Conservation (phyloP, 2,113 vertebrate species). For the Engraulis encrasicolus region DNA sequence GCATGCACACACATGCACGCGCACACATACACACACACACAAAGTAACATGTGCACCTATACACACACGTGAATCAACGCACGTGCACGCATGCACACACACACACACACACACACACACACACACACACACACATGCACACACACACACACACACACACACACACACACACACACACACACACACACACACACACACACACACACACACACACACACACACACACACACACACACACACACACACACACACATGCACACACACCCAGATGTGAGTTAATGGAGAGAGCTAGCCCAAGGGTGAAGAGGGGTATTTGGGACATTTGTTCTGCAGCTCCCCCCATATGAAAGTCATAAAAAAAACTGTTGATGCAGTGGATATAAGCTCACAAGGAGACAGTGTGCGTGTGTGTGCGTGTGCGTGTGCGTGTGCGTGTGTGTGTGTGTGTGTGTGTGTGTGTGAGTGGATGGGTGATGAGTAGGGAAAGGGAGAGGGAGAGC, state of each 20-base stretch:
- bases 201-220: not conserved
- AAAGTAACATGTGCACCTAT: not conserved
- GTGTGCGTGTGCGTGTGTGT: too few species aligned
- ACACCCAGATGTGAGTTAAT: slow-evolving; percentile 39
- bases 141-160: slow-evolving; percentile 5
- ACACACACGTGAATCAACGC: slow-evolving; percentile 18
- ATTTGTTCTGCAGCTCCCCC: slow-evolving; percentile 51
- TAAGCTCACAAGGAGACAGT: slow-evolving; percentile 36
- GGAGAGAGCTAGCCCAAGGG: slow-evolving; percentile 35
- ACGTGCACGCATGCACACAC: not conserved
- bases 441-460: too few species aligned
- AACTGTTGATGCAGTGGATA: slow-evolving; percentile 42
- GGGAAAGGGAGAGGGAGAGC: too few species aligned
- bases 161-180: not conserved
- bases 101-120: slow-evolving; percentile 20
- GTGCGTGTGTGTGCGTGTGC: not conserved
- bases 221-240: slow-evolving; percentile 12
- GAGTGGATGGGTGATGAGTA: too few species aligned
- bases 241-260: slow-evolving; percentile 26
- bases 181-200: not conserved
- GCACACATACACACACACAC: not conserved
- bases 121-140: slow-evolving; percentile 16
- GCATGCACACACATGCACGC: not conserved
- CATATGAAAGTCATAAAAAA: slow-evolving; percentile 50
- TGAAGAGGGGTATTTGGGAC: slow-evolving; percentile 48